phyloP scores from a whole-genome alignment of 1,140 invertebrate genomes.

The Drosophila murphyi region DNA sequence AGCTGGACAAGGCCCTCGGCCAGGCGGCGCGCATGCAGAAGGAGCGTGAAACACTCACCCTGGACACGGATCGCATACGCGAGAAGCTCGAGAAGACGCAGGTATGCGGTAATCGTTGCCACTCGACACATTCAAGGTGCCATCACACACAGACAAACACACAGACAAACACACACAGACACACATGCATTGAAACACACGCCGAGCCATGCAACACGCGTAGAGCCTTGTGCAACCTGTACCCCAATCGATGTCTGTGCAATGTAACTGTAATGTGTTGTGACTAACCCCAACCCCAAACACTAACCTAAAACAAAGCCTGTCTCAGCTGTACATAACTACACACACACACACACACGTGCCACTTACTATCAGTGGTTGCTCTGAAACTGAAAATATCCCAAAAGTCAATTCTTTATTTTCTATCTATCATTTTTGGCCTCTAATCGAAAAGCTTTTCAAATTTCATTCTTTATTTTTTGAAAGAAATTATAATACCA shows the following conservation, averaged over 20 bases:
- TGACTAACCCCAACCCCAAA: constrained; percentile 30
- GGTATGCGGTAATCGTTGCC: constrained; percentile 86
- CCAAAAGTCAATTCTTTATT: too few species aligned
- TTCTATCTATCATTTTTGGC: too few species aligned
- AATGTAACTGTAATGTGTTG: constrained; percentile 64
- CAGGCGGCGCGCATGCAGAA: constrained; percentile 94
- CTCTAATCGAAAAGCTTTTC: too few species aligned
- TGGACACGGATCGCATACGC: constrained; percentile 93
- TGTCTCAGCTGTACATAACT: constrained; percentile 37
- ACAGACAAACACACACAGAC: background rate
- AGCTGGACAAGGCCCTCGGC: constrained; percentile 94
- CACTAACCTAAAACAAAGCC: background rate
- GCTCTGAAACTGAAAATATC: background rate
- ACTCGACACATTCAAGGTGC: constrained; percentile 9
- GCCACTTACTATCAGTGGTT: background rate
- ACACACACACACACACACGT: constrained; percentile 6
- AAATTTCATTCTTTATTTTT: too few species aligned
- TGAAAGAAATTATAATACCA: too few species aligned
- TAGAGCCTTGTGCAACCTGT: constrained; percentile 33
- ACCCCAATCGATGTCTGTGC: constrained; percentile 57
- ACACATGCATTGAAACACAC: constrained; percentile 33
- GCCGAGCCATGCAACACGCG: constrained; percentile 23
- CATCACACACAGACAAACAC: constrained; percentile 18
- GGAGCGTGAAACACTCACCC: constrained; percentile 93
- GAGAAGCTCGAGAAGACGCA: constrained; percentile 96